Evolutionary conservation across 2,113 vertebrate genomes (phyloP), one percentile per base, ranked within the genome.

Genomic region (Hippolais icterina): DNA sequence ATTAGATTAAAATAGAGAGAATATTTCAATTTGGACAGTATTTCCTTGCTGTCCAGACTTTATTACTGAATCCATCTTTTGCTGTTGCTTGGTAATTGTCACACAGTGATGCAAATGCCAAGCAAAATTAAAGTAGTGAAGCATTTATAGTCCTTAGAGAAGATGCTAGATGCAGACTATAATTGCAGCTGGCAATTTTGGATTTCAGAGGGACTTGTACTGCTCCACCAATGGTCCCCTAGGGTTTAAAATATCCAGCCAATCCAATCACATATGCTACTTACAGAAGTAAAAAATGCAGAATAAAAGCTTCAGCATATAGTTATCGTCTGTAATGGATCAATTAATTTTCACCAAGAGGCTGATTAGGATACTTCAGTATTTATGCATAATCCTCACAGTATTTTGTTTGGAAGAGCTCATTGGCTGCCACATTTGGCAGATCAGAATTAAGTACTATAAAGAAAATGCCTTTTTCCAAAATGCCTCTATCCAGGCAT

Each of bases 111-210:
- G 39, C 70, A 93, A 95, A 92, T 90, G 84, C 46, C 84, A 87
- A 92, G 39, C 59, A 91, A 83, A 94, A 91, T 94, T 85, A 44
- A 94, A 94, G 94, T 37, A 57, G 14, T 52, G 44, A 64, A 65
- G 85, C 90, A 76, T 91, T 96, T 90, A 57, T 68, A 89, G 75
- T 93, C 94, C 77, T 95, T 69, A 37, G 70, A 81, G 94, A 94
- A 84, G 78, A 94, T 79, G 52, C 77, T 91, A 92, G 85, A 94
- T 85, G 81, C 60, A 68, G 90, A 81, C 68, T 93, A 19, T 79
- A 79, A 96, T 95, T 96, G 94, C 81, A 94, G 71, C 65, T 95
- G 83, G 85, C 82, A 90, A 21, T 93, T 97, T 93, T 86, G 83
- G 87, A 80, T 96, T 96, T 95, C 92, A 91, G 66, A 83, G 92